Conservation (phyloP, 1,140 invertebrate genomes). For the Wasmannia auropunctata region DNA sequence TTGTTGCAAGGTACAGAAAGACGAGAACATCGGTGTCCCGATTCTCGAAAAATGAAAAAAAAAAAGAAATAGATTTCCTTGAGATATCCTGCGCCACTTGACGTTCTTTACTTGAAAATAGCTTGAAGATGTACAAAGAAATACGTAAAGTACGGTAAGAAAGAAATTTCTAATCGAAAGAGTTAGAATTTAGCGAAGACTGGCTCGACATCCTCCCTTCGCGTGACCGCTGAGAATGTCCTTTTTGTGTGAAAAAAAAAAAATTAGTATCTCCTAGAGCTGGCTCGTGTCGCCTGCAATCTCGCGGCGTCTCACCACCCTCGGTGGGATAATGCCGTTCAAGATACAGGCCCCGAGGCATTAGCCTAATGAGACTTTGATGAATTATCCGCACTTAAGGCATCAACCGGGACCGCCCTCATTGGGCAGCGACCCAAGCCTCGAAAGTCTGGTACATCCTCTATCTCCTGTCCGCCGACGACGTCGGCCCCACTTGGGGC, state of each 20-base stretch:
- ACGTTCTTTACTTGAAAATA: background rate
- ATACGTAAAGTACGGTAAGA: background rate
- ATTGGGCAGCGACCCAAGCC: constrained; percentile 76
- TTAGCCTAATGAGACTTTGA: constrained; percentile 76
- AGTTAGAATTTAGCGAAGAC: background rate
- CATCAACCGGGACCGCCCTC: constrained; percentile 55
- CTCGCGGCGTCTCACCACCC: background rate
- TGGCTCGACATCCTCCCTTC: background rate
- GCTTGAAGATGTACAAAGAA: background rate
- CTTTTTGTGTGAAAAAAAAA: background rate
- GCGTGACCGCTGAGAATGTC: background rate
- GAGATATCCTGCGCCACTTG: background rate
- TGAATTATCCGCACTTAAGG: constrained; percentile 75
- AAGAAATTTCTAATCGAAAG: background rate
- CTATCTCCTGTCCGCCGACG: background rate
- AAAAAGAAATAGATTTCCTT: background rate
- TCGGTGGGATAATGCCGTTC: constrained; percentile 21
- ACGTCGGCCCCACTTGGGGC: background rate
- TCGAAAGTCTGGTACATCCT: constrained; percentile 30
- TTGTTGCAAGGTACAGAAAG: background rate
- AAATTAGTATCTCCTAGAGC: background rate
- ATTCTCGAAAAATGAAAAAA: background rate
- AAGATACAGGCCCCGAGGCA: constrained; percentile 33
- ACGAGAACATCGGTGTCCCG: background rate
- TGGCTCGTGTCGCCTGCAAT: background rate